A percentile compares a stretch with the other conserved stretches of the same genome.
phyloP scores from a whole-genome alignment of 2,113 vertebrate species.

The Strigops habroptila region DNA sequence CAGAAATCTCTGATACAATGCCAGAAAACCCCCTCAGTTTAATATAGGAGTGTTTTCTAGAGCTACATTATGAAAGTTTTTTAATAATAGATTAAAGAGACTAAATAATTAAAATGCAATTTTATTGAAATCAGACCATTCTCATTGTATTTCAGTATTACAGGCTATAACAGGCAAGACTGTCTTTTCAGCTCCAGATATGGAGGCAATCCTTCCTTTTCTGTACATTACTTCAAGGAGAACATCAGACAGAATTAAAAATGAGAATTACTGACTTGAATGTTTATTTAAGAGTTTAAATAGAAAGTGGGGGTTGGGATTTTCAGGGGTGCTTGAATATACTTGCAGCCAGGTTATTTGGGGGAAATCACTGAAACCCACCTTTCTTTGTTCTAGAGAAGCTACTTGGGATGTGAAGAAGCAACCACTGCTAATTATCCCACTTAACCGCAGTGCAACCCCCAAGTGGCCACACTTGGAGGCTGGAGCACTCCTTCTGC shows the following conservation, averaged over 20 bases:
- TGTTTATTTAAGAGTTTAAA: background rate
- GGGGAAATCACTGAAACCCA: background rate
- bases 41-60: background rate
- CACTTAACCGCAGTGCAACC: fast-evolving
- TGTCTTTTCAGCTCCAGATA: background rate
- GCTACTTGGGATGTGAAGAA: background rate
- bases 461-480: background rate
- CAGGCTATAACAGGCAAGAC: background rate
- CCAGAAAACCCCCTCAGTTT: background rate
- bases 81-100: constrained; percentile 37
- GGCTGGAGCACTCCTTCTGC: background rate
- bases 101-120: constrained; percentile 39
- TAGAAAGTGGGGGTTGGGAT: background rate
- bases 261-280: background rate
- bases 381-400: background rate
- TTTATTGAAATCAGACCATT: constrained; percentile 13
- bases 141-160: background rate
- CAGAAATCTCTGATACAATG: background rate
- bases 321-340: background rate
- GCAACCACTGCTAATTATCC: background rate
- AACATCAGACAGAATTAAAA: background rate
- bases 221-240: background rate
- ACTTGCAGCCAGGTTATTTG: background rate
- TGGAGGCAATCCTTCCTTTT: background rate
- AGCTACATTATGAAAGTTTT: background rate